These are phyloP conservation scores for Grapholita molesta DNA, from an alignment of 1,140 invertebrate genomes.

Conservation along the genomic window DNA sequence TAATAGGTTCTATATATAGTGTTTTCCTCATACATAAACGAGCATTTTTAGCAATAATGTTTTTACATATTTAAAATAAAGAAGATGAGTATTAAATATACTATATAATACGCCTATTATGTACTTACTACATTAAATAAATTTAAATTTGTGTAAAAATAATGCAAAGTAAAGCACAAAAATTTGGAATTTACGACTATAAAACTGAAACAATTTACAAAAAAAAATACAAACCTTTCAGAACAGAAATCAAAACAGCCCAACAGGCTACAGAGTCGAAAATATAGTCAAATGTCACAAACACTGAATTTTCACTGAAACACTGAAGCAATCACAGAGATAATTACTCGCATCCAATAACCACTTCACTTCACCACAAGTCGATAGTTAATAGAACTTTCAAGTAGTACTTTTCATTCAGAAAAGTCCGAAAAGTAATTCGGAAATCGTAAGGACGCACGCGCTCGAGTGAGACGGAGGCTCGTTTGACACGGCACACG, in stretches of 20 bases:
- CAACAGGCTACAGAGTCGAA: not conserved
- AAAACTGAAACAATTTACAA: not conserved
- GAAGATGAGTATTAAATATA: too few relatives aligned
- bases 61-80: not conserved
- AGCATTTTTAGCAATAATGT: not conserved
- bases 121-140: too few relatives aligned
- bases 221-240: not conserved
- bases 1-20: not conserved
- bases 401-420: constrained; percentile 55
- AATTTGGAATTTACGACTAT: not conserved
- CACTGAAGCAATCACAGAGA: not conserved
- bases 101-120: too few relatives aligned
- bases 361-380: constrained; percentile 35
- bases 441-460: constrained; percentile 44
- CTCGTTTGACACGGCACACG: constrained; percentile 43
- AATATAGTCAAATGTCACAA: not conserved
- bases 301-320: not conserved
- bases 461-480: constrained; percentile 49
- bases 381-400: constrained; percentile 8
- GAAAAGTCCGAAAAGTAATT: constrained; percentile 54
- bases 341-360: not conserved
- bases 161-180: not conserved
- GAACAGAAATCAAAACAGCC: not conserved
- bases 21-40: not conserved
- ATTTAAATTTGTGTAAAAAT: too few relatives aligned